These are phyloP conservation scores for Periophthalmus magnuspinnatus DNA, from an alignment of 2,797 vertebrate genomes.

Conservation along the genomic window DNA sequence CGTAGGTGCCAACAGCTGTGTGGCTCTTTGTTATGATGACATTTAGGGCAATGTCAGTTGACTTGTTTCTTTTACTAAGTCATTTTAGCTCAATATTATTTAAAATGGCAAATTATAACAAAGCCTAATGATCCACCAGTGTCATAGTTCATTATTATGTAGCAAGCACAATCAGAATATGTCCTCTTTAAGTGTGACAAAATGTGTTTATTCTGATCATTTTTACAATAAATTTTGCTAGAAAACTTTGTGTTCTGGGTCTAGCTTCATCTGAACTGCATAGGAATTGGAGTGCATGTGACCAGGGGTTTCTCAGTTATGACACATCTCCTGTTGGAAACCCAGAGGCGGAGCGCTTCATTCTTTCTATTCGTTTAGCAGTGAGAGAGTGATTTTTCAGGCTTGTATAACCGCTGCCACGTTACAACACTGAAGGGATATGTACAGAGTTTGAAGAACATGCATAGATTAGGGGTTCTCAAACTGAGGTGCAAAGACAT, in stretches of 20 bases:
- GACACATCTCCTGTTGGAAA: conserved; percentile 11
- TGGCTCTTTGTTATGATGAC: no score
- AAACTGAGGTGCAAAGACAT: neutral
- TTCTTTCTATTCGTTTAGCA: conserved; percentile 48
- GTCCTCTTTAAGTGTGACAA: neutral
- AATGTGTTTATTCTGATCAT: neutral
- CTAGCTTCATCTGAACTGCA: neutral
- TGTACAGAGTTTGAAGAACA: conserved; percentile 1
- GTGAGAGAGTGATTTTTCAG: conserved; percentile 33
- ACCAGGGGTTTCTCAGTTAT: conserved; percentile 9
- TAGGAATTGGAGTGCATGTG: neutral
- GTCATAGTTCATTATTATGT: no score
- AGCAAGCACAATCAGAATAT: no score
- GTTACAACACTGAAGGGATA: conserved; percentile 47
- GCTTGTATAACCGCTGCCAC: conserved; percentile 70
- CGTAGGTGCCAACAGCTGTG: no score
- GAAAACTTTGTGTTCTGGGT: neutral
- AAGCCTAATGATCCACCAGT: no score
- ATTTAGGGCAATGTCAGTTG: no score
- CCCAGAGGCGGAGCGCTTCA: conserved; percentile 24
- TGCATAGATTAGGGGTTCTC: conserved; percentile 14
- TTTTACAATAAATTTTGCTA: neutral
- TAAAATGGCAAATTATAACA: no score
- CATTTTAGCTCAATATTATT: no score
- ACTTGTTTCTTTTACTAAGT: no score